Evolutionary conservation across 2,797 vertebrate species (phyloP), one percentile per base, ranked within the genome.

Genomic region (Triplophysa bombifrons): DNA sequence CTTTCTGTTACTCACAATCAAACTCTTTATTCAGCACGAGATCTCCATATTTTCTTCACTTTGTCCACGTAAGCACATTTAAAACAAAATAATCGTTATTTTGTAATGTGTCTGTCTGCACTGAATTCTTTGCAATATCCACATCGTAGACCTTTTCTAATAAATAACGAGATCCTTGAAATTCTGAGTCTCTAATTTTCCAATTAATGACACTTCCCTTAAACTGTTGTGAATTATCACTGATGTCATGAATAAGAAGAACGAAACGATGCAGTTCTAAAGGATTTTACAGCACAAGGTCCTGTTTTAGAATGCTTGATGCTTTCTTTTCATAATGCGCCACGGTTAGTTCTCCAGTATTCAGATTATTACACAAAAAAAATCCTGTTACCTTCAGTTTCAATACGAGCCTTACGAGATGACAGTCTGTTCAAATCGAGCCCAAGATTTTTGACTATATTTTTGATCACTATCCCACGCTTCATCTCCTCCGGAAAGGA

Each of bases 401-500:
- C 85, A 30, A 89, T n/a, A 3, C 91, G 88, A 3, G 82, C 82
- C 0, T 87, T 80, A 3, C 90, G 83, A 0, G 61, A 34, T 2
- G 84, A 82, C 1, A 92, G 50, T 0, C 46, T 84, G 1, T 68
- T 75, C 0, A 67, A 6, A 38, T 89, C 84, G 0, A 91, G 13
- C 0, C 88, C 44, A 2, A 56, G 65, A 50, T 90, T 58, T 58
- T 88, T 87, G 2, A 83, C 88, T 19, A 90, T 76, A 86, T 89
- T 90, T 63, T 83, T 63, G 8, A 86, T 74, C 25, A 79, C 83
- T 34, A 83, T 90, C 71, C 88, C 87, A 6, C 75, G 88, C 69
- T 89, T 92, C 87, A 91, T 88, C 82, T 95, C 93, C 48, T 94
- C 93, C 0, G 86, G 87, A 72, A 94, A n/a, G 16, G 90, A 90